Evolutionary conservation across 2,797 vertebrate species (phyloP).

Genomic region (Arremon aurantiirostris): DNA sequence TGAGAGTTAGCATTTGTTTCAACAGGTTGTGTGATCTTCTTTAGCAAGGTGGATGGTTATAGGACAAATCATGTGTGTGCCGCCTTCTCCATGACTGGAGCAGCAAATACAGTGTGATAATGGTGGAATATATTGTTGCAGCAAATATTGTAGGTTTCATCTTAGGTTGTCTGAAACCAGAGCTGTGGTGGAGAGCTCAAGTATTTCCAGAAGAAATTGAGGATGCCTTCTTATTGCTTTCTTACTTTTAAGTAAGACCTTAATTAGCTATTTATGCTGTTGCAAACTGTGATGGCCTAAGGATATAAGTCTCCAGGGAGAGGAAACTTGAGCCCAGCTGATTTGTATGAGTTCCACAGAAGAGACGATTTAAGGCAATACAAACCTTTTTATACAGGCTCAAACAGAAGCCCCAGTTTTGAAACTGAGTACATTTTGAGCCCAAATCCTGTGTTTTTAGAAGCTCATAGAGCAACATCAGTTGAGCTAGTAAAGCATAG

Average conservation of each 20-base stretch:
- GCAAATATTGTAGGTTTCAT: neutral
- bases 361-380: conserved; percentile 2
- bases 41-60: neutral
- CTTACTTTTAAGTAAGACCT: conserved; percentile 58
- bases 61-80: neutral
- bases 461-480: neutral
- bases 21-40: neutral
- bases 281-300: conserved; percentile 30
- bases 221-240: neutral
- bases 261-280: conserved; percentile 56
- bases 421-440: neutral
- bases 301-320: conserved; percentile 18
- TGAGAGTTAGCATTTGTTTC: neutral
- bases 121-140: neutral
- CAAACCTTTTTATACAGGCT: neutral
- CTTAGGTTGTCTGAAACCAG: neutral
- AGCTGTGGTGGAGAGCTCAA: neutral
- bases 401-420: neutral
- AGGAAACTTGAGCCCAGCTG: neutral
- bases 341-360: neutral
- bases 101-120: neutral
- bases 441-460: neutral
- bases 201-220: neutral
- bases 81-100: neutral
- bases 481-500: neutral